Conservation (phyloP, 2,888 invertebrate genomes). For the Troilus luridus region DNA sequence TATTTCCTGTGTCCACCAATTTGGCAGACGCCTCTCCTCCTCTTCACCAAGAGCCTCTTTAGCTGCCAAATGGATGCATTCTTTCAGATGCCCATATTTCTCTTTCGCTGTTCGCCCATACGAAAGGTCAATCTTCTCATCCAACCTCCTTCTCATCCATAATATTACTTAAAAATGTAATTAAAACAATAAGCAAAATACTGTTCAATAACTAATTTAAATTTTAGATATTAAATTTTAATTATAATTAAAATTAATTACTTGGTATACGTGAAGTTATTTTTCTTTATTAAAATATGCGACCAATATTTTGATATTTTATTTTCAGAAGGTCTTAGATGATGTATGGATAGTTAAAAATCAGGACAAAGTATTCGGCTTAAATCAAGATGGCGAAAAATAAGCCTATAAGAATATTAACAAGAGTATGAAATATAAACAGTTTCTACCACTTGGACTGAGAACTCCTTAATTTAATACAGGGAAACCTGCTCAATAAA, state of each 20-base stretch:
- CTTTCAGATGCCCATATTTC: too few species aligned
- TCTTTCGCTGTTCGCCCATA: too few species aligned
- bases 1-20: too few species aligned
- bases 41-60: too few species aligned
- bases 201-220: neutral
- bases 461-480: neutral
- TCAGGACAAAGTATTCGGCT: conserved; percentile 63
- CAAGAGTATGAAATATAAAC: neutral
- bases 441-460: neutral
- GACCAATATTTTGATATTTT: neutral
- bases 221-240: neutral
- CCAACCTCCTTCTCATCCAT: too few species aligned
- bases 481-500: neutral
- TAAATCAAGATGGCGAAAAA: neutral
- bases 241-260: too few species aligned
- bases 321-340: conserved; percentile 64
- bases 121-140: too few species aligned
- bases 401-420: neutral
- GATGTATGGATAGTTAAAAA: conserved; percentile 66
- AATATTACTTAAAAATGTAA: too few species aligned
- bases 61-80: too few species aligned
- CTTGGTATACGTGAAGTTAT: neutral
- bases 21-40: too few species aligned
- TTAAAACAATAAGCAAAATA: neutral
- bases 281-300: neutral